Conservation (phyloP, 2,797 vertebrate species). For the Chaenodraco wilsoni region DNA sequence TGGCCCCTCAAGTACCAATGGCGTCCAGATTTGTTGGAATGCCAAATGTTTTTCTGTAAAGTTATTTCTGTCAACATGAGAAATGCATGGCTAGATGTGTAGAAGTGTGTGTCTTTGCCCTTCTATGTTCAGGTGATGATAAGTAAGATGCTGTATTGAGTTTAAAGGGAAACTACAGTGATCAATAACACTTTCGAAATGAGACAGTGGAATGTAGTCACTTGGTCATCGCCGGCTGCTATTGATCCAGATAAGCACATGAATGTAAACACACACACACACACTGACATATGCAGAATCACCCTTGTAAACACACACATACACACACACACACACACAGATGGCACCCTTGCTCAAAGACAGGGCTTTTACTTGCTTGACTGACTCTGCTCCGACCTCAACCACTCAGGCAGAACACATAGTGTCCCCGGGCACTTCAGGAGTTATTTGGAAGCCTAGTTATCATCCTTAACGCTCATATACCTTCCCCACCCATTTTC, state of each 20-base stretch:
- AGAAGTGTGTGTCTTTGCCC: background rate
- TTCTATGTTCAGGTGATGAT: conserved; percentile 34
- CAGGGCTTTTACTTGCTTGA: conserved; percentile 24
- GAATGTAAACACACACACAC: conserved; percentile 51
- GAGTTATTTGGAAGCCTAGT: conserved; percentile 72
- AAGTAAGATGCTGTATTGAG: conserved; percentile 41
- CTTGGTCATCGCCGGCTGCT: conserved; percentile 31
- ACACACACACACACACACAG: conserved; percentile 21
- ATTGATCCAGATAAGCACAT: conserved; percentile 56
- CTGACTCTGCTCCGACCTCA: conserved; percentile 64
- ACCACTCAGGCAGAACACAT: conserved; percentile 51
- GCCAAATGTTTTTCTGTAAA: background rate
- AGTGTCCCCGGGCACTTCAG: conserved; percentile 51
- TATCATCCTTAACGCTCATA: conserved; percentile 72
- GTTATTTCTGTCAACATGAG: conserved; percentile 24
- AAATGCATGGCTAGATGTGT: background rate
- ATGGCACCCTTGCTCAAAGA: background rate
- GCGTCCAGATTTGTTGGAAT: conserved; percentile 30
- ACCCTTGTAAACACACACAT: conserved; percentile 25
- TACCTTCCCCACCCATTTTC: conserved; percentile 30
- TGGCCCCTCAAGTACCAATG: conserved; percentile 14
- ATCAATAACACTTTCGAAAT: conserved; percentile 63
- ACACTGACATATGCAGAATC: conserved; percentile 8
- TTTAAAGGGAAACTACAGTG: conserved; percentile 30
- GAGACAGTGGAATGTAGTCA: conserved; percentile 35